Evolutionary conservation across 2,797 vertebrate genomes (phyloP).

Genomic region (Dendrocincla fuliginosa): DNA sequence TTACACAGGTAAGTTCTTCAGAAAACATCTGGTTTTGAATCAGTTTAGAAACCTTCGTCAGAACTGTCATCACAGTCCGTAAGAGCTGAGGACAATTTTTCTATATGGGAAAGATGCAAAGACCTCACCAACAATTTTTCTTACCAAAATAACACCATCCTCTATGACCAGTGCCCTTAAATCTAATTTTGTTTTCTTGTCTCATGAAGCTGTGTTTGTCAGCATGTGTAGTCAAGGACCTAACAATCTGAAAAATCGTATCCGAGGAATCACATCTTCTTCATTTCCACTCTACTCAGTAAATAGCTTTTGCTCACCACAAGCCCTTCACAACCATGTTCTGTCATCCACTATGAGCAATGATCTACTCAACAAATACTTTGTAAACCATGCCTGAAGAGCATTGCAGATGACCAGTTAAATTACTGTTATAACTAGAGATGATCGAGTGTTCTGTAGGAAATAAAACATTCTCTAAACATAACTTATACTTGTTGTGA

Average conservation of each 20-base stretch:
- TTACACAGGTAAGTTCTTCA: background rate
- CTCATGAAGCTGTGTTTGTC: background rate
- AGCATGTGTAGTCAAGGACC: background rate
- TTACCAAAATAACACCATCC: background rate
- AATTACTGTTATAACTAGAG: background rate
- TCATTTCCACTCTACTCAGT: background rate
- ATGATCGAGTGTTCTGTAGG: background rate
- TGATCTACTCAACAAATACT: background rate
- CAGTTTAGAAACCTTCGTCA: background rate
- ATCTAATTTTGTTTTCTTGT: background rate
- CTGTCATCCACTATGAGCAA: background rate
- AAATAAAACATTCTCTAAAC: background rate
- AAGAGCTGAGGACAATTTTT: background rate
- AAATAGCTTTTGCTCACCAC: background rate
- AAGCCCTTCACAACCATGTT: background rate
- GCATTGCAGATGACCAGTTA: background rate
- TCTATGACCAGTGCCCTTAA: background rate
- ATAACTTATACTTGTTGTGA: background rate
- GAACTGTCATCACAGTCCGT: background rate
- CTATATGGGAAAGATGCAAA: background rate
- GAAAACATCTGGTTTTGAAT: background rate
- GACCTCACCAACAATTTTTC: background rate
- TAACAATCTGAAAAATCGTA: background rate
- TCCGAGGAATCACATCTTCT: background rate
- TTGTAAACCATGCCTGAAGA: background rate